A percentile compares a stretch with the other conserved stretches of the same genome.
phyloP scores from a whole-genome alignment of 2,888 invertebrate genomes.

The Noctua janthe region DNA sequence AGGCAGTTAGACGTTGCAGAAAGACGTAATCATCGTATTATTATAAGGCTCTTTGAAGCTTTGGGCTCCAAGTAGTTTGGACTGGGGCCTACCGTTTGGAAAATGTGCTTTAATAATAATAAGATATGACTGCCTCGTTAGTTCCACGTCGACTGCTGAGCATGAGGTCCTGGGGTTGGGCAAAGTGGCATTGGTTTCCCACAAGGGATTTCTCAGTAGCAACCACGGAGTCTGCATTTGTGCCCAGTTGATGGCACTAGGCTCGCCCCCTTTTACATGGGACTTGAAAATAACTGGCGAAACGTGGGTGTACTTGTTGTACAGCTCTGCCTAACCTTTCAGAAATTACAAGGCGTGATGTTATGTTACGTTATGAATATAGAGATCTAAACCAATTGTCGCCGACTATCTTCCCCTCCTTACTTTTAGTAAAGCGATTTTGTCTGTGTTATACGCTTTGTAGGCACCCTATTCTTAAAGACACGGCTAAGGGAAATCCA shows the following conservation, averaged over 20 bases:
- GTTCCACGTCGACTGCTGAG: background rate
- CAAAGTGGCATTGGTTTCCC: background rate
- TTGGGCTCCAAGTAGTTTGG: background rate
- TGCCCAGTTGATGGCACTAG: background rate
- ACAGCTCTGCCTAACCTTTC: background rate
- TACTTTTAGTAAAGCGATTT: conserved; percentile 6
- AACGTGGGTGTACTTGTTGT: background rate
- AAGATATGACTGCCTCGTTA: background rate
- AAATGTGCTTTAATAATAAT: background rate
- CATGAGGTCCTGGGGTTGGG: background rate
- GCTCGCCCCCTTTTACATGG: background rate
- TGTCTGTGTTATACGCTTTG: background rate
- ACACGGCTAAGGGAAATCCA: conserved; percentile 3
- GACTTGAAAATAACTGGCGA: background rate
- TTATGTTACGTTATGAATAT: background rate
- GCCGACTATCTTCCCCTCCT: background rate
- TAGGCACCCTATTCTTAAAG: conserved; percentile 20
- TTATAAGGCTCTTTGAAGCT: background rate
- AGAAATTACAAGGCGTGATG: background rate
- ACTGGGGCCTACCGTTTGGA: background rate
- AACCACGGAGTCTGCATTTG: background rate
- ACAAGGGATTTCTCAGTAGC: background rate
- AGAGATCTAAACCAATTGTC: background rate
- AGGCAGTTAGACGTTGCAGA: background rate
- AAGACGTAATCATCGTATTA: no score